Evolutionary conservation across 2,113 vertebrate species (phyloP).

Genomic region (Antidorcas marsupialis): DNA sequence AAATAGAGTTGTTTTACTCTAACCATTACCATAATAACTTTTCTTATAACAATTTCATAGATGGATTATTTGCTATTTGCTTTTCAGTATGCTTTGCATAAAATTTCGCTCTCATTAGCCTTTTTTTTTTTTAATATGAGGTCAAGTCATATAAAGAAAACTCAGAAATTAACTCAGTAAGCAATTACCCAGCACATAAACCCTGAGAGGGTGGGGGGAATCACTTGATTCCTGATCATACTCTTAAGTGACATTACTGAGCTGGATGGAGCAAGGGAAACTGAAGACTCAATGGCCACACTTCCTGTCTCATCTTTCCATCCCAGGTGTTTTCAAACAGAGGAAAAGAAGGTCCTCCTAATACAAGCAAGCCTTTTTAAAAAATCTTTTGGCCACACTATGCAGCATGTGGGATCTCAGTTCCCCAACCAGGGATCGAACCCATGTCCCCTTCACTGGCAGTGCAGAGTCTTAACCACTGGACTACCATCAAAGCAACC

Average conservation of each 20-base stretch:
- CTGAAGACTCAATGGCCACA: accelerated
- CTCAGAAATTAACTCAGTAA: neutral
- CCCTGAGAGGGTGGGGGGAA: neutral
- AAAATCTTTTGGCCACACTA: neutral
- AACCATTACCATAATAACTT: neutral
- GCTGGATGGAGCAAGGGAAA: neutral
- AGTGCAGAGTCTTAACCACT: neutral
- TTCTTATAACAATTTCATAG: neutral
- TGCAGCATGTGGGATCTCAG: neutral
- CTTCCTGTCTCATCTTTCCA: neutral
- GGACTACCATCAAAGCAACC: neutral
- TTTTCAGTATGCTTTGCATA: neutral
- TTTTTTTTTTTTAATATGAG: neutral
- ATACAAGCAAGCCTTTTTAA: neutral
- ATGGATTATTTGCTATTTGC: neutral
- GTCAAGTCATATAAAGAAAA: neutral
- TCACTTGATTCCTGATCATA: neutral
- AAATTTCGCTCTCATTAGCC: neutral
- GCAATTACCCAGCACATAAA: neutral
- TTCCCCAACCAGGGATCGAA: neutral
- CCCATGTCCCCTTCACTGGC: neutral
- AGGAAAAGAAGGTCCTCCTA: neutral
- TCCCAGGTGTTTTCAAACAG: neutral
- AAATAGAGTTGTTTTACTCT: neutral
- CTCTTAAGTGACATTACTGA: neutral